Conservation (phyloP, 2,113 vertebrate species). For the Entelurus aequoreus region DNA sequence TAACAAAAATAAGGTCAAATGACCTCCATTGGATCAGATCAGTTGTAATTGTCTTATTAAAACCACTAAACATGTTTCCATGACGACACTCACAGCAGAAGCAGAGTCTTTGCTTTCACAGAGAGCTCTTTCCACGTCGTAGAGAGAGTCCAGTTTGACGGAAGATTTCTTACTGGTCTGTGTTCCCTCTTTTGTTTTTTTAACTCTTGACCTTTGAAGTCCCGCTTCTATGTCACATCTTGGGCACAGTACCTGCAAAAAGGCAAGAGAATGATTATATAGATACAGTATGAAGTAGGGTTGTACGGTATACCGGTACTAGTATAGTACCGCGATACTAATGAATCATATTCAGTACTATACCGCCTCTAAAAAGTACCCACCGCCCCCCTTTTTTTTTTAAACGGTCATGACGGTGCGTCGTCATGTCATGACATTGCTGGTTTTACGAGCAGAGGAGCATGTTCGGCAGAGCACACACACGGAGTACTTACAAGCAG, state of each 20-base stretch:
- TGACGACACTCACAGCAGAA: conserved; percentile 76
- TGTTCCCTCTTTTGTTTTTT: conserved; percentile 81
- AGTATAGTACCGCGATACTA: too few relatives aligned
- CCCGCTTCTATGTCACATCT: conserved; percentile 79
- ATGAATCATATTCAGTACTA: too few relatives aligned
- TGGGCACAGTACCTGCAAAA: conserved; percentile 84
- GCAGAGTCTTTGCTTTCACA: conserved; percentile 87
- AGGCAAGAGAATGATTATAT: neutral
- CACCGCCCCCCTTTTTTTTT: too few relatives aligned
- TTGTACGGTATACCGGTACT: too few relatives aligned
- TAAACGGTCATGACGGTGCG: too few relatives aligned
- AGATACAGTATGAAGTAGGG: neutral
- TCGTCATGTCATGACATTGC: too few relatives aligned
- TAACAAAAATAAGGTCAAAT: too few relatives aligned
- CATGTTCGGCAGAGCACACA: too few relatives aligned
- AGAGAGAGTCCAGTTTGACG: conserved; percentile 79
- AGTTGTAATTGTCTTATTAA: neutral
- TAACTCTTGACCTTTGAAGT: conserved; percentile 80
- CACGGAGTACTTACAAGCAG: too few relatives aligned
- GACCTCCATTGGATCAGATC: neutral
- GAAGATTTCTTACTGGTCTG: conserved; percentile 73
- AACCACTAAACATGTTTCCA: neutral
- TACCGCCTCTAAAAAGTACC: too few relatives aligned
- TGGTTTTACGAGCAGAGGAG: too few relatives aligned
- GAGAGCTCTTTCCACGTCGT: conserved; percentile 82